phyloP scores from a whole-genome alignment of 2,888 invertebrate genomes.

The Diadromus collaris region DNA sequence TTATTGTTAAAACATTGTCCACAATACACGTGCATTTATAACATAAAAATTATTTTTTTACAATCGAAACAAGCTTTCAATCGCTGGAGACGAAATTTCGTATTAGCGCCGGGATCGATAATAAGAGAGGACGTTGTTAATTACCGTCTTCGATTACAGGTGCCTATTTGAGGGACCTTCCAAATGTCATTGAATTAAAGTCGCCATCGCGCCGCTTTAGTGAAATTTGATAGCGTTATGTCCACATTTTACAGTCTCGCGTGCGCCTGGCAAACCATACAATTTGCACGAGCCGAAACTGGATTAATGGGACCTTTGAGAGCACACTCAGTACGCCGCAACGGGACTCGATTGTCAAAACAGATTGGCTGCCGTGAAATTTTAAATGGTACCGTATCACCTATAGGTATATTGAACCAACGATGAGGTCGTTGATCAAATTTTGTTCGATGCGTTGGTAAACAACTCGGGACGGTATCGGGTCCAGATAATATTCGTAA shows the following conservation, averaged over 20 bases:
- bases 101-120: not conserved
- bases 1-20: not conserved
- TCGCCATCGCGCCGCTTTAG: not conserved
- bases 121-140: not conserved
- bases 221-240: not conserved
- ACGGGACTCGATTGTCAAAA: not conserved
- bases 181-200: not conserved
- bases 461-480: no score
- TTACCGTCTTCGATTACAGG: not conserved
- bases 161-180: not conserved
- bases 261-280: not conserved
- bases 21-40: not conserved
- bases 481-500: not conserved
- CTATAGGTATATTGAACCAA: not conserved
- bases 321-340: not conserved
- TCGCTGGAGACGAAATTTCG: not conserved
- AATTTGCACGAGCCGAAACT: not conserved
- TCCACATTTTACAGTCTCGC: not conserved
- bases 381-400: not conserved
- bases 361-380: not conserved
- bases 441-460: not conserved
- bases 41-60: not conserved
- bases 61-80: not conserved
- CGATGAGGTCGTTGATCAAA: conserved; percentile 7
- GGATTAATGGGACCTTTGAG: conserved; percentile 5